Evolutionary conservation across 2,797 vertebrate genomes (phyloP).

Genomic region (Antennarius maculatus): DNA sequence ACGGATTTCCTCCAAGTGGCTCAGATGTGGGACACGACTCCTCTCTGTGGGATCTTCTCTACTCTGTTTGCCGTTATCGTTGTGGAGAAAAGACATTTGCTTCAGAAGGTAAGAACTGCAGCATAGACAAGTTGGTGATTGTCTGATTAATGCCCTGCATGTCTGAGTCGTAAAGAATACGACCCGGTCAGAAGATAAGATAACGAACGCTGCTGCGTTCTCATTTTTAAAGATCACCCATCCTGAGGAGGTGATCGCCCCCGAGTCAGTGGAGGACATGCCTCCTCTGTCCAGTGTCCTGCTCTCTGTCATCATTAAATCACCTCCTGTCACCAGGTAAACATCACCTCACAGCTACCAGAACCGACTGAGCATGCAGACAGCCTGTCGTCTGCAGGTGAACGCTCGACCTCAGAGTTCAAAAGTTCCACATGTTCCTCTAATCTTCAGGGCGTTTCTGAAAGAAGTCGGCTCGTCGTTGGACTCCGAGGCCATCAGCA

Average conservation of each 20-base stretch:
- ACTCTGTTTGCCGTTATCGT: conserved; percentile 87
- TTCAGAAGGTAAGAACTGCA: conserved; percentile 84
- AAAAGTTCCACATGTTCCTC: not conserved
- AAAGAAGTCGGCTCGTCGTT: conserved; percentile 82
- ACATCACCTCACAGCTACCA: not conserved
- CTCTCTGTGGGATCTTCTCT: conserved; percentile 85
- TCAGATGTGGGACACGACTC: conserved; percentile 74
- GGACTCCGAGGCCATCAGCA: conserved; percentile 83
- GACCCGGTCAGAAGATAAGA: not conserved
- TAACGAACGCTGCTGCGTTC: conserved; percentile 19
- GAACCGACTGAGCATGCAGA: not conserved
- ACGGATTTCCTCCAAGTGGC: conserved; percentile 83
- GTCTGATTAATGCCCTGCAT: not conserved
- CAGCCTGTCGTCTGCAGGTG: too few species aligned
- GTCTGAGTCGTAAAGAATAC: not conserved
- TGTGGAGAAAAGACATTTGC: conserved; percentile 84
- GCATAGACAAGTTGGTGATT: not conserved
- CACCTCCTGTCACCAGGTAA: conserved; percentile 85
- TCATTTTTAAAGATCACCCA: conserved; percentile 75
- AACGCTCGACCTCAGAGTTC: too few species aligned
- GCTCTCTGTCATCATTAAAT: conserved; percentile 83
- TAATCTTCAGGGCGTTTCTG: conserved; percentile 85
- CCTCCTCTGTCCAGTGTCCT: conserved; percentile 87
- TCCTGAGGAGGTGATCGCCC: conserved; percentile 77
- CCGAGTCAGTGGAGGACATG: conserved; percentile 84